These are phyloP conservation scores for Cataglyphis albicans DNA, from an alignment of 2,888 invertebrate genomes.

Conservation along the genomic window DNA sequence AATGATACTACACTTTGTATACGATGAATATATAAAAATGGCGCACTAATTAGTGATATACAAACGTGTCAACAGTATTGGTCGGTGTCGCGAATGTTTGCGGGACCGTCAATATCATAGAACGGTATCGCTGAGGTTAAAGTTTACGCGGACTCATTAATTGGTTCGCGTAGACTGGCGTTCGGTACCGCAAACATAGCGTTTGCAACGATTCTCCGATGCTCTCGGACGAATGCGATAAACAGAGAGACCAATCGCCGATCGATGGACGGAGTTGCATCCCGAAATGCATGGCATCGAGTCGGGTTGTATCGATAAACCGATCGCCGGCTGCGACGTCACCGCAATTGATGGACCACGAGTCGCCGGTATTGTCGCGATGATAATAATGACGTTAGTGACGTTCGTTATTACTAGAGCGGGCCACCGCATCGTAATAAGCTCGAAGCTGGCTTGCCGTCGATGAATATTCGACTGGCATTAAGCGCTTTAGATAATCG, in stretches of 20 bases:
- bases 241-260: constrained; percentile 36
- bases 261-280: constrained; percentile 7
- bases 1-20: neutral
- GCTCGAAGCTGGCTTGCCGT: constrained; percentile 37
- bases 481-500: constrained; percentile 31
- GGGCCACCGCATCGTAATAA: constrained; percentile 70
- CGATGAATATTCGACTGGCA: constrained; percentile 71
- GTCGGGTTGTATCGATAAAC: constrained; percentile 49
- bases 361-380: constrained; percentile 66
- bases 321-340: constrained; percentile 52
- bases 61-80: constrained; percentile 1
- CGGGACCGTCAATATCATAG: neutral
- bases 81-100: constrained; percentile 22
- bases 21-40: constrained; percentile 3
- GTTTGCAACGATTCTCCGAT: constrained; percentile 33
- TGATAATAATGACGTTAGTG: constrained; percentile 75
- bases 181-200: constrained; percentile 30
- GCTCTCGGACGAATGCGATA: constrained; percentile 19
- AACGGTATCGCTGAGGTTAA: constrained; percentile 17
- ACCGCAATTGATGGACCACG: constrained; percentile 70
- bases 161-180: constrained; percentile 33
- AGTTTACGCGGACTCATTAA: constrained; percentile 49
- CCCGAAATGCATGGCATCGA: constrained; percentile 23
- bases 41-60: constrained; percentile 12
- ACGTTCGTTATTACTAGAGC: constrained; percentile 71